Evolutionary conservation across 2,797 vertebrate genomes (phyloP).

Genomic region (Ara ararauna): DNA sequence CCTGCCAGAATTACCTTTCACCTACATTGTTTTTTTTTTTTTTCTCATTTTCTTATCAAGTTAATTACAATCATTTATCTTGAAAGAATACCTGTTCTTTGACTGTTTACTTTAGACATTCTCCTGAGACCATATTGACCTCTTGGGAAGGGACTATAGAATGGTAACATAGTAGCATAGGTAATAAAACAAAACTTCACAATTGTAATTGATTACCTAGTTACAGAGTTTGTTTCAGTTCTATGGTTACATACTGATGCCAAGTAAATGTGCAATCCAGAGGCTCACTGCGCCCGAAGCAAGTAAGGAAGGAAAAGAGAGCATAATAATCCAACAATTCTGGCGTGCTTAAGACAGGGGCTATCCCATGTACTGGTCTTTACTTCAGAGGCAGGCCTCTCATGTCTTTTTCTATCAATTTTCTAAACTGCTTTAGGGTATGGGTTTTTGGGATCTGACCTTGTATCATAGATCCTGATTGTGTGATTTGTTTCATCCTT

Average conservation of each 20-base stretch:
- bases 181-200: too few species aligned
- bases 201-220: too few species aligned
- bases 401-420: background rate
- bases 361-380: accelerated
- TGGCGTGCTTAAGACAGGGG: background rate
- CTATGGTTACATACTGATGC: background rate
- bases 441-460: background rate
- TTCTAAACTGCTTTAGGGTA: background rate
- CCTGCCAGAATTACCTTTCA: too few species aligned
- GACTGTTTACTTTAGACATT: too few species aligned
- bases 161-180: too few species aligned
- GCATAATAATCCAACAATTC: background rate
- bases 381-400: background rate
- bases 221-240: too few species aligned
- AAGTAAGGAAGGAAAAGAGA: background rate
- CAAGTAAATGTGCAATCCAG: background rate
- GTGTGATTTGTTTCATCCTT: background rate
- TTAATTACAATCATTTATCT: too few species aligned
- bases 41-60: too few species aligned
- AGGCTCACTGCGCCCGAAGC: background rate
- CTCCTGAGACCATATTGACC: too few species aligned
- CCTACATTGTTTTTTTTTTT: too few species aligned
- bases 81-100: too few species aligned
- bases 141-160: too few species aligned
- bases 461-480: background rate